These are phyloP conservation scores for Boloria euphrosyne DNA, from an alignment of 2,888 invertebrate genomes.

Conservation along the genomic window DNA sequence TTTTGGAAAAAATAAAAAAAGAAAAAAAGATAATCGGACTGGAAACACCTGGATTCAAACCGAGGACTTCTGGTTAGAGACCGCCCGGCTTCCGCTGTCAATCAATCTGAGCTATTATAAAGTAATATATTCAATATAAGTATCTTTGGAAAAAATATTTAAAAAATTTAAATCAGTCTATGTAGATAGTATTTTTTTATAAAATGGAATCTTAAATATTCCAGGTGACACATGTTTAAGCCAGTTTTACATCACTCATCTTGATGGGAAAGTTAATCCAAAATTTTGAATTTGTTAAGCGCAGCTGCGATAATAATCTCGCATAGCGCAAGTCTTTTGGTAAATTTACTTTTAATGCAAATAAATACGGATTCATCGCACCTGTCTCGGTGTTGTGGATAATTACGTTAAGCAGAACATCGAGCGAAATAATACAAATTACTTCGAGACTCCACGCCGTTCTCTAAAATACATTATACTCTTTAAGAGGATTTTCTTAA, in stretches of 20 bases:
- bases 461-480: conserved; percentile 24
- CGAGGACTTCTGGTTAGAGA: no score
- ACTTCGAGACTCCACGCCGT: conserved; percentile 20
- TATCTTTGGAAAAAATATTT: no score
- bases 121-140: no score
- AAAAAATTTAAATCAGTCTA: no score
- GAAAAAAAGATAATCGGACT: no score
- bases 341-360: conserved; percentile 79
- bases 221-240: neutral
- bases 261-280: conserved; percentile 63
- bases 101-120: no score
- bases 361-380: conserved; percentile 78
- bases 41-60: no score
- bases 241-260: conserved; percentile 32
- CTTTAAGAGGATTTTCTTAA: conserved; percentile 21
- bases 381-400: conserved; percentile 44
- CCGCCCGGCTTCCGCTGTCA: no score
- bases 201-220: neutral
- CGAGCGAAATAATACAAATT: conserved; percentile 31
- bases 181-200: neutral
- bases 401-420: conserved; percentile 30
- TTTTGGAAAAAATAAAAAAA: no score
- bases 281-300: conserved; percentile 52
- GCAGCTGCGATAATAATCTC: conserved; percentile 74
- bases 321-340: conserved; percentile 68